Evolutionary conservation across 92 coral and sea anemone genomes (phyloP).

Genomic region (Zoanthus sociatus): DNA sequence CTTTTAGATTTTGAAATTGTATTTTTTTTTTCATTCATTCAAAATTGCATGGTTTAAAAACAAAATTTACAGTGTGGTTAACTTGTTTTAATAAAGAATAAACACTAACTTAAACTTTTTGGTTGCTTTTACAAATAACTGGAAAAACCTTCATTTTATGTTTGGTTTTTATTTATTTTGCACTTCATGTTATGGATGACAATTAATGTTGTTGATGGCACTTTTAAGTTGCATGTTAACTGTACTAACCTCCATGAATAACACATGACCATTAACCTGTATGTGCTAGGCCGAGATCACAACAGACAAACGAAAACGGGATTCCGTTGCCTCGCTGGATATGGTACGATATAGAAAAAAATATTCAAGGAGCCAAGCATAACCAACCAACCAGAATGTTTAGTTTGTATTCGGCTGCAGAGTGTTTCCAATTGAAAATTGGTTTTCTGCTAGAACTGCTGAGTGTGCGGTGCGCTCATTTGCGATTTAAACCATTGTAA

Average conservation of each 20-base stretch:
- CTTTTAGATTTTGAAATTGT: no score
- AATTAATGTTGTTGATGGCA: background rate
- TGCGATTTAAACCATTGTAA: background rate
- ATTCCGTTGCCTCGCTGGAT: constrained; percentile 43
- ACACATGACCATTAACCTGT: constrained; percentile 22
- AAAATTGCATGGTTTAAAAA: no score
- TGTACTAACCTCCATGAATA: constrained; percentile 28
- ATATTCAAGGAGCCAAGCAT: background rate
- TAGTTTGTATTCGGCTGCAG: background rate
- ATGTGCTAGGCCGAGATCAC: constrained; percentile 27
- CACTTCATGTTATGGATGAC: background rate
- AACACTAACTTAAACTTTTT: background rate
- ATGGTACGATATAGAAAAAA: constrained; percentile 30
- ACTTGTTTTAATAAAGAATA: background rate
- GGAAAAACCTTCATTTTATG: background rate
- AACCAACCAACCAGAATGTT: background rate
- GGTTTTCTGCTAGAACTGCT: background rate
- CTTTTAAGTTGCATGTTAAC: constrained; percentile 28
- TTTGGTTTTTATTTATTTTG: background rate
- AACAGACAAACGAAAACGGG: constrained; percentile 41
- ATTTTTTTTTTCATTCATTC: no score
- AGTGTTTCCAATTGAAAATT: background rate
- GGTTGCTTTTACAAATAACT: background rate
- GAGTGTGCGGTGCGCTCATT: background rate
- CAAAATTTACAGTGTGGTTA: no score